Percentiles rank a stretch among this genome's conserved stretches.
Evolutionary conservation across 1,140 invertebrate genomes (phyloP).

Genomic region (Drosophila funebris): DNA sequence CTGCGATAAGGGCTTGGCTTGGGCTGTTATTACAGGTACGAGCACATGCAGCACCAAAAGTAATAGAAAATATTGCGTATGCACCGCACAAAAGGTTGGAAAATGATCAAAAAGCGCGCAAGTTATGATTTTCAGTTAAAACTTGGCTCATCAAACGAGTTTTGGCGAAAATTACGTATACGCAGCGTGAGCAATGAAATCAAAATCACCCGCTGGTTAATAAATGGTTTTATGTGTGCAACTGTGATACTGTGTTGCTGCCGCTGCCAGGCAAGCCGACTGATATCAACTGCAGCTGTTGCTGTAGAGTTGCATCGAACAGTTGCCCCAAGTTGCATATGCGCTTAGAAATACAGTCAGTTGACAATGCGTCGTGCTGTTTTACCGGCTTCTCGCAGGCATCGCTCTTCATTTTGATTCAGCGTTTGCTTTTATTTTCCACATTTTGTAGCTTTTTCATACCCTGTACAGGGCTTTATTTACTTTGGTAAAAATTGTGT

Average conservation of each 20-base stretch:
- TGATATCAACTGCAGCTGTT: not conserved
- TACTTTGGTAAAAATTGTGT: too few relatives aligned
- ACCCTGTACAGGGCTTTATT: too few relatives aligned
- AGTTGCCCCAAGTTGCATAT: slow-evolving; percentile 7
- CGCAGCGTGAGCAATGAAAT: slow-evolving; percentile 3
- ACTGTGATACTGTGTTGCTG: not conserved
- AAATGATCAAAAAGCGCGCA: not conserved
- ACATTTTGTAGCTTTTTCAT: too few relatives aligned
- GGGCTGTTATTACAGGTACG: not conserved
- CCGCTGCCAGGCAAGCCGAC: not conserved
- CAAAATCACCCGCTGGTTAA: slow-evolving; percentile 34
- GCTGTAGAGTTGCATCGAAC: not conserved
- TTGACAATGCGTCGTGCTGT: slow-evolving; percentile 22
- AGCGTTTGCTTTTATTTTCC: slow-evolving; percentile 9
- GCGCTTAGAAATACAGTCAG: not conserved
- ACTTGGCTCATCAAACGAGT: not conserved
- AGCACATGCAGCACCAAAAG: too few relatives aligned
- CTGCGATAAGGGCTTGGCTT: too few relatives aligned
- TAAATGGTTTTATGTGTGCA: slow-evolving; percentile 12
- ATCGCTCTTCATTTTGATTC: slow-evolving; percentile 53
- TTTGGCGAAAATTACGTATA: slow-evolving; percentile 26
- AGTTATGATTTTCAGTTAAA: slow-evolving; percentile 6
- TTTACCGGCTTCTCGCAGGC: slow-evolving; percentile 28
- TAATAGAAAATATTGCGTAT: too few relatives aligned
- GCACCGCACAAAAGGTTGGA: too few relatives aligned